A percentile compares a stretch with the other conserved stretches of the same genome.
Evolutionary conservation across 2,888 invertebrate genomes (phyloP).

Genomic region (Lepidochitona cinerea): DNA sequence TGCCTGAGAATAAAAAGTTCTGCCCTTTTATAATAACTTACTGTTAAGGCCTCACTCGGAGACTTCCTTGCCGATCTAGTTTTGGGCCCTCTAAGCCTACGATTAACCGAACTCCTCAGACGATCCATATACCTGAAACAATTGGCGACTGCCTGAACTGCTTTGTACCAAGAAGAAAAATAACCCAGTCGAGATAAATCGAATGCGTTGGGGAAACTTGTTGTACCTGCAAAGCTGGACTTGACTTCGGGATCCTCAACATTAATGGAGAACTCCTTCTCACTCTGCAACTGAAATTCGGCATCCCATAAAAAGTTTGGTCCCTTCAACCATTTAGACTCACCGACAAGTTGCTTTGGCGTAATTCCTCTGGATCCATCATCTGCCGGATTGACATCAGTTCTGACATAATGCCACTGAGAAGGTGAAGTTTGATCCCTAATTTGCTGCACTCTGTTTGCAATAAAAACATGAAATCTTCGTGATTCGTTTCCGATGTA

Average conservation of each 20-base stretch:
- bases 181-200: no score
- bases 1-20: no score
- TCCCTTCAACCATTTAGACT: constrained; percentile 19
- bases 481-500: constrained; percentile 26
- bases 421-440: constrained; percentile 9
- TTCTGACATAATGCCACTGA: constrained; percentile 31
- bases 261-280: background rate
- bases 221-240: background rate
- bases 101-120: no score
- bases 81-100: no score
- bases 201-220: no score
- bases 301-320: constrained; percentile 22
- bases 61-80: no score
- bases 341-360: constrained; percentile 3
- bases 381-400: constrained; percentile 27
- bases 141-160: no score
- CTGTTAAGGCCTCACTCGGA: no score
- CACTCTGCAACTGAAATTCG: background rate
- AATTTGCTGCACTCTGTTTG: constrained; percentile 28
- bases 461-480: constrained; percentile 27
- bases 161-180: no score
- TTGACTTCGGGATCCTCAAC: constrained; percentile 25
- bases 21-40: no score
- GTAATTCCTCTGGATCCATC: constrained; percentile 23
- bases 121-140: no score